Conservation (phyloP, 2,888 invertebrate genomes). For the Caenorhabditis drosophilae region DNA sequence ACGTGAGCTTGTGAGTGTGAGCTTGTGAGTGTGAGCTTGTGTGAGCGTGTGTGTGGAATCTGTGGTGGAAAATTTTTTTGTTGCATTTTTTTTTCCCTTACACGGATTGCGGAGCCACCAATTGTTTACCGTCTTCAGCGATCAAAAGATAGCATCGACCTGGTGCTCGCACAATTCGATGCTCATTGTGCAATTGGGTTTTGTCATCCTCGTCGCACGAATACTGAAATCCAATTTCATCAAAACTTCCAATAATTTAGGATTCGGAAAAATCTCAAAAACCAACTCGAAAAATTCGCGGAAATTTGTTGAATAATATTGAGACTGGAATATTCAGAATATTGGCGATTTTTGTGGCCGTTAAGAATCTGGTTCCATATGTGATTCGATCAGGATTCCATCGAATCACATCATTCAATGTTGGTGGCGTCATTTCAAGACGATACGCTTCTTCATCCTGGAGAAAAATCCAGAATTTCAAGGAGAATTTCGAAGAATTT, state of each 20-base stretch:
- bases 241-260: too few relatives aligned
- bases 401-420: constrained; percentile 50
- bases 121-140: constrained; percentile 43
- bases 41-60: too few relatives aligned
- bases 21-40: not conserved
- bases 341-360: constrained; percentile 52
- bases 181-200: constrained; percentile 54
- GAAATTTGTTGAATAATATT: constrained; percentile 54
- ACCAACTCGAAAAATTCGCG: constrained; percentile 56
- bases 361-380: constrained; percentile 50
- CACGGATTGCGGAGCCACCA: constrained; percentile 21
- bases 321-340: constrained; percentile 40
- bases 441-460: constrained; percentile 54
- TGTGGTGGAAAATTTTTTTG: too few relatives aligned
- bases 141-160: constrained; percentile 48
- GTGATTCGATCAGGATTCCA: constrained; percentile 63
- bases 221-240: constrained; percentile 40
- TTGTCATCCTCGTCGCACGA: constrained; percentile 66
- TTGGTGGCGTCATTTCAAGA: constrained; percentile 57
- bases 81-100: too few relatives aligned
- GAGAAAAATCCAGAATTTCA: too few relatives aligned
- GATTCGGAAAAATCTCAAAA: too few relatives aligned
- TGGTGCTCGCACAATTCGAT: constrained; percentile 30
- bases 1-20: not conserved
- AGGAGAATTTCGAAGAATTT: too few relatives aligned